Percentiles rank a stretch among this genome's conserved stretches.
These are phyloP conservation scores for Drosophila paranaensis DNA, from an alignment of 2,888 invertebrate species.

Conservation along the genomic window DNA sequence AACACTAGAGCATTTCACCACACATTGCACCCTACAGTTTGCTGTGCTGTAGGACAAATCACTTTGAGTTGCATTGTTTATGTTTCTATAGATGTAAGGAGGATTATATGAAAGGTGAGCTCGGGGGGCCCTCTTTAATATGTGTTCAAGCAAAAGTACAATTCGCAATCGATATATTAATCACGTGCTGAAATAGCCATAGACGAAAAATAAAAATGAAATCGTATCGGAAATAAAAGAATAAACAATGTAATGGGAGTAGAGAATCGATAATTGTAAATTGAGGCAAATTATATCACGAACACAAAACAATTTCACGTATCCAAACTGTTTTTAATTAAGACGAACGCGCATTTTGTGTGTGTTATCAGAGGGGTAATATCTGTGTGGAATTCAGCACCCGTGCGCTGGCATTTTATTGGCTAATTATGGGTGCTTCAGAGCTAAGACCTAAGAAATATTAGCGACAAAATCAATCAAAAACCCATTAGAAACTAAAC, in stretches of 20 bases:
- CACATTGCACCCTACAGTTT: neutral
- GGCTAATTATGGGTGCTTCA: conserved; percentile 42
- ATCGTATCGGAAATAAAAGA: neutral
- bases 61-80: too few species aligned
- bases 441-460: conserved; percentile 30
- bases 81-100: neutral
- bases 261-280: conserved; percentile 18
- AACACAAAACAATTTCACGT: conserved; percentile 6
- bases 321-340: conserved; percentile 14
- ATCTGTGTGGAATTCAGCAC: conserved; percentile 14
- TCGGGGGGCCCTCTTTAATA: too few species aligned
- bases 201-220: neutral
- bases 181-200: too few species aligned
- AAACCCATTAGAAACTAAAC: conserved; percentile 59
- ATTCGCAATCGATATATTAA: too few species aligned
- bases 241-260: neutral
- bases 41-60: too few species aligned
- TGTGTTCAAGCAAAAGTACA: too few species aligned
- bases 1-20: too few species aligned
- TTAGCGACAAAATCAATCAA: conserved; percentile 62
- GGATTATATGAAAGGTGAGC: neutral
- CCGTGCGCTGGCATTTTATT: conserved; percentile 27
- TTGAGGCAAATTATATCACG: conserved; percentile 3
- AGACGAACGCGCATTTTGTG: conserved; percentile 4
- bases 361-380: conserved; percentile 38